Evolutionary conservation across 2,797 vertebrate genomes (phyloP).

Genomic region (Notolepis coatsorum): DNA sequence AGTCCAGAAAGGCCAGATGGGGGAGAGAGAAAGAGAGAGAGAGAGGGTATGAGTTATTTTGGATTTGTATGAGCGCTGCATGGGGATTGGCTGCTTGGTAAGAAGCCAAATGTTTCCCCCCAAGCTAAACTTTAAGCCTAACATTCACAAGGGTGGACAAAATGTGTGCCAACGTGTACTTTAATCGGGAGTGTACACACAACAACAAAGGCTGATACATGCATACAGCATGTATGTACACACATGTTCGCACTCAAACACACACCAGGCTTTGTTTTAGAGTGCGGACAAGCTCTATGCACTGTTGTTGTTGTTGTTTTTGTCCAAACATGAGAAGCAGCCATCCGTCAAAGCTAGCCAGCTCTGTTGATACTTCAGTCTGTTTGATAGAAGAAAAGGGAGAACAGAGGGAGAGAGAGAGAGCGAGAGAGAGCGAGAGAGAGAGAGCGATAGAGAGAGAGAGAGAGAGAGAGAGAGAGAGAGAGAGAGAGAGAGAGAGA

Average conservation of each 20-base stretch:
- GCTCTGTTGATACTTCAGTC: slow-evolving; percentile 35
- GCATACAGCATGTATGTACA: too few species aligned
- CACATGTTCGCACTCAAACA: too few species aligned
- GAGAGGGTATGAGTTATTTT: too few species aligned
- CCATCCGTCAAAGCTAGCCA: slow-evolving; percentile 53
- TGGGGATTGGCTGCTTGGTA: slow-evolving; percentile 40
- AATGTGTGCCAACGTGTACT: slow-evolving; percentile 29
- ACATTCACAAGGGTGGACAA: slow-evolving; percentile 50
- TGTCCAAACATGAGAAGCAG: slow-evolving; percentile 43
- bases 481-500: neutral
- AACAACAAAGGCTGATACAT: too few species aligned
- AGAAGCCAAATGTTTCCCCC: slow-evolving; percentile 37
- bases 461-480: neutral
- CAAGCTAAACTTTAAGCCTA: slow-evolving; percentile 39
- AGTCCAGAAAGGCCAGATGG: slow-evolving; percentile 46
- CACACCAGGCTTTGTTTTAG: slow-evolving; percentile 25
- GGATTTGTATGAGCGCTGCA: slow-evolving; percentile 19
- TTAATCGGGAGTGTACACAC: slow-evolving; percentile 37
- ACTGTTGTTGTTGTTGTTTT: slow-evolving; percentile 26
- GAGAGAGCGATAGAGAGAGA: neutral
- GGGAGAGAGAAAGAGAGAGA: slow-evolving; percentile 23
- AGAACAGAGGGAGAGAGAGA: neutral
- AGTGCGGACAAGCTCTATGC: slow-evolving; percentile 20
- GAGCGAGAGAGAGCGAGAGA: neutral
- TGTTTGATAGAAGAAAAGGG: slow-evolving; percentile 30